phyloP scores from a whole-genome alignment of 2,113 vertebrate genomes.

The Sylvia atricapilla region DNA sequence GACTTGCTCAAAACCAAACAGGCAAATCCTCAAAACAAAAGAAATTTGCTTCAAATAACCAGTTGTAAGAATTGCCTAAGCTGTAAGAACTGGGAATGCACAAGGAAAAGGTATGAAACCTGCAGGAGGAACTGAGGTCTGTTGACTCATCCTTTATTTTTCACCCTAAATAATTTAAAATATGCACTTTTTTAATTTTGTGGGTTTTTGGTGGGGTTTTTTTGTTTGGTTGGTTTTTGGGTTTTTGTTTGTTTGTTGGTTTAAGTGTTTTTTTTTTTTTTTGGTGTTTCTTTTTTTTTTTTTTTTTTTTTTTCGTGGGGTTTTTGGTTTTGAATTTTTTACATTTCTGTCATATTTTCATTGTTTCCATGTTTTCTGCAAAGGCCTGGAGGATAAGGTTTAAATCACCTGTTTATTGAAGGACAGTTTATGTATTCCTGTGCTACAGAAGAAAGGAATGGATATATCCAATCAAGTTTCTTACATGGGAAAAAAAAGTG shows the following conservation, averaged over 20 bases:
- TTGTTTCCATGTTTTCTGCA: neutral
- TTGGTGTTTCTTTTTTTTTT: too few species aligned
- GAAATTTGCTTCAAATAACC: neutral
- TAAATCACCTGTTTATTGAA: neutral
- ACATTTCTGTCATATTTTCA: neutral
- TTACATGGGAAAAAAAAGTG: neutral
- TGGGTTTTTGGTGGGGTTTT: too few species aligned
- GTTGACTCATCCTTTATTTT: neutral
- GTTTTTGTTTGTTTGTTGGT: too few species aligned
- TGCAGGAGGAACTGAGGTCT: neutral
- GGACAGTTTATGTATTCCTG: neutral
- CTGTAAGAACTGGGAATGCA: neutral
- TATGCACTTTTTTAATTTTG: neutral
- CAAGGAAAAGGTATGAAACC: neutral
- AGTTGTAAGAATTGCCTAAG: neutral
- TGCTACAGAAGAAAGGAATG: neutral
- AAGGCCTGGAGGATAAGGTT: neutral
- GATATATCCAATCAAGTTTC: neutral
- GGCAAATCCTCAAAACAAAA: neutral
- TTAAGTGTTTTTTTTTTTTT: neutral
- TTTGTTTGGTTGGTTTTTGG: too few species aligned
- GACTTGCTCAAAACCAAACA: neutral
- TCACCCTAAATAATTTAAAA: neutral
- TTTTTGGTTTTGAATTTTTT: neutral
- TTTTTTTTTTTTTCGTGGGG: too few species aligned